These are phyloP conservation scores for Sternotherus odoratus DNA, from an alignment of 2,797 vertebrate species.

Conservation along the genomic window DNA sequence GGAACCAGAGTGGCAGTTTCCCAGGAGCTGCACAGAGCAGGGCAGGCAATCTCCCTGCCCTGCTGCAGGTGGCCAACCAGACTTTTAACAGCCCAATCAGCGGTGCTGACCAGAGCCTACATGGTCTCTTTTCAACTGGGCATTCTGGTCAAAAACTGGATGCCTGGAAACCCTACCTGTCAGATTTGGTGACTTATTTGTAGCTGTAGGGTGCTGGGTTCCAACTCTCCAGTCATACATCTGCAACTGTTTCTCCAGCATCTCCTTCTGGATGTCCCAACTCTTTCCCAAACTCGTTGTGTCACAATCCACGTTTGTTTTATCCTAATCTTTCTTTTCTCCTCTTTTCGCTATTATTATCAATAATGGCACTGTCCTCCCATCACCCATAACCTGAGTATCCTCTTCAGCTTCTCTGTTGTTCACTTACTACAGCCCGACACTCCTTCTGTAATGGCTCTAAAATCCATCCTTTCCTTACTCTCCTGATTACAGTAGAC, in stretches of 20 bases:
- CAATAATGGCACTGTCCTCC: no score
- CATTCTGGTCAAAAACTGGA: no score
- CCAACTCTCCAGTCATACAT: background rate
- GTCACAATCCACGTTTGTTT: background rate
- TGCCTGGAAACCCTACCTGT: no score
- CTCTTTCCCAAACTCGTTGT: background rate
- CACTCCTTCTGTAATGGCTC: background rate
- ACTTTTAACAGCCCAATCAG: no score
- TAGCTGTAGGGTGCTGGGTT: background rate
- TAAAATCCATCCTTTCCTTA: background rate
- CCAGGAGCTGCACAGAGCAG: no score
- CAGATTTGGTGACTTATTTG: background rate
- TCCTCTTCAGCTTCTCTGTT: background rate
- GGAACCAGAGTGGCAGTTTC: no score
- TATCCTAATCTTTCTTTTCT: background rate
- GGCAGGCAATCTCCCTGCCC: no score
- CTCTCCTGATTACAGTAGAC: background rate
- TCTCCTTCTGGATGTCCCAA: background rate
- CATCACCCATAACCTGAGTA: background rate
- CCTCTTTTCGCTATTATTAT: no score
- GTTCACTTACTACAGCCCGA: background rate
- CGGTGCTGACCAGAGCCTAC: no score
- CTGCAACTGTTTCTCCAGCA: background rate
- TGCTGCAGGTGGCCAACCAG: no score
- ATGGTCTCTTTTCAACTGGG: no score